phyloP scores from a whole-genome alignment of 2,888 invertebrate species.

The Hydriomena furcata region DNA sequence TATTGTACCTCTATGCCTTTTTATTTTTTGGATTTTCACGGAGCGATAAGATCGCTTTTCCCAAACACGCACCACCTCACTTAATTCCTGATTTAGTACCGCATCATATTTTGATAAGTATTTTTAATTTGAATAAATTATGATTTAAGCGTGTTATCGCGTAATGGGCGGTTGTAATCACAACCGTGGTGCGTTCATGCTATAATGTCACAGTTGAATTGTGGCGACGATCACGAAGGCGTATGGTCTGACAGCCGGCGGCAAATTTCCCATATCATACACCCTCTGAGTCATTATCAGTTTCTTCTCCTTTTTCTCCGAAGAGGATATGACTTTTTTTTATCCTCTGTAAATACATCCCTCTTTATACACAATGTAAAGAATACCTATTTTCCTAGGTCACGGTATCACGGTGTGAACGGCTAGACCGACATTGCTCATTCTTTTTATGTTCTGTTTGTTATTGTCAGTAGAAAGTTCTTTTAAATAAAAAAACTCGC shows the following conservation, averaged over 20 bases:
- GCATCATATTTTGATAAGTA: constrained; percentile 83
- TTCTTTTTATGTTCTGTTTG: too few species aligned
- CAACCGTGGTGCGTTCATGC: constrained; percentile 61
- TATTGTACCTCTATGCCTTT: constrained; percentile 2
- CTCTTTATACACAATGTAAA: too few species aligned
- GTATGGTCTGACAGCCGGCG: constrained; percentile 32
- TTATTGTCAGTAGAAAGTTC: too few species aligned
- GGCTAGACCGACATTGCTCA: too few species aligned
- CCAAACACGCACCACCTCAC: constrained; percentile 75
- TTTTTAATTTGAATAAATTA: constrained; percentile 84
- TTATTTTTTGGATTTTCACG: constrained; percentile 70
- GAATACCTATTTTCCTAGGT: too few species aligned
- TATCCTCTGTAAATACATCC: too few species aligned
- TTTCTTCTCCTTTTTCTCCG: too few species aligned
- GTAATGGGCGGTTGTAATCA: constrained; percentile 71
- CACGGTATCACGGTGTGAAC: too few species aligned
- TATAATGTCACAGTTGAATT: constrained; percentile 45
- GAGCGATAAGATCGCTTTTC: constrained; percentile 72
- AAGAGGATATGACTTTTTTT: too few species aligned
- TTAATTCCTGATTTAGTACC: constrained; percentile 81
- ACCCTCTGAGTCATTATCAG: too few species aligned
- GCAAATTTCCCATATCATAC: background rate
- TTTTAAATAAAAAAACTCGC: too few species aligned
- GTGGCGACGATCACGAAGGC: constrained; percentile 41
- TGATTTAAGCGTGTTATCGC: constrained; percentile 79